Evolutionary conservation across 2,888 invertebrate genomes (phyloP).

Genomic region (Biston stratarius): DNA sequence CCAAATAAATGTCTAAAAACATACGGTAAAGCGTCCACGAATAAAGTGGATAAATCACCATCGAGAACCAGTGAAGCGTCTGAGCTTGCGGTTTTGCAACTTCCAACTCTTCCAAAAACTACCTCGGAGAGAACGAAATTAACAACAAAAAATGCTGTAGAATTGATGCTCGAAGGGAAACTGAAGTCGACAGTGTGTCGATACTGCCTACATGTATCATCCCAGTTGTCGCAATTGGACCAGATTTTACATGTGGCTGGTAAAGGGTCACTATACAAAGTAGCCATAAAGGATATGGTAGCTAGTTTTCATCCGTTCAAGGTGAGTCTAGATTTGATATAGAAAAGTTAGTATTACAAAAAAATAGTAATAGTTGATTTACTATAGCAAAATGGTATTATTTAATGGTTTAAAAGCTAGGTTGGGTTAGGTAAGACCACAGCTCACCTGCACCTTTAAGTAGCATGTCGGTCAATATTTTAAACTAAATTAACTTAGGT

Average conservation of each 20-base stretch:
- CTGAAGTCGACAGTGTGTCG: slow-evolving; percentile 70
- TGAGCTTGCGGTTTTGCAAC: slow-evolving; percentile 1
- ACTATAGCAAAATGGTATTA: too few relatives aligned
- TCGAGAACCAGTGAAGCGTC: slow-evolving; percentile 1
- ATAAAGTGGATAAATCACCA: background rate
- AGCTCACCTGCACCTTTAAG: too few relatives aligned
- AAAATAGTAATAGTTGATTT: too few relatives aligned
- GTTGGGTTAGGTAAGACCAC: too few relatives aligned
- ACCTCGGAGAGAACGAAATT: slow-evolving; percentile 48
- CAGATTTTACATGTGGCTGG: slow-evolving; percentile 69
- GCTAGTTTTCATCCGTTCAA: slow-evolving; percentile 76
- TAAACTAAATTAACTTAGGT: too few relatives aligned
- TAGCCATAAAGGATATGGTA: slow-evolving; percentile 72
- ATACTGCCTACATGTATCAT: slow-evolving; percentile 67
- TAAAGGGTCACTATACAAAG: slow-evolving; percentile 64
- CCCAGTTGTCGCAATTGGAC: slow-evolving; percentile 66
- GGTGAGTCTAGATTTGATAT: slow-evolving; percentile 52
- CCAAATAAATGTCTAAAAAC: slow-evolving; percentile 43
- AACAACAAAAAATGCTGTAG: slow-evolving; percentile 69
- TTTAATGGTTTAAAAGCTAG: too few relatives aligned
- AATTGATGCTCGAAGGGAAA: slow-evolving; percentile 67
- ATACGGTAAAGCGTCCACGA: slow-evolving; percentile 30
- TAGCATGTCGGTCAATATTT: too few relatives aligned
- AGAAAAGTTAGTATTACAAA: background rate
- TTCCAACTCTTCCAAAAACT: background rate